Conservation (phyloP, 2,113 vertebrate species). For the Saccopteryx leptura region DNA sequence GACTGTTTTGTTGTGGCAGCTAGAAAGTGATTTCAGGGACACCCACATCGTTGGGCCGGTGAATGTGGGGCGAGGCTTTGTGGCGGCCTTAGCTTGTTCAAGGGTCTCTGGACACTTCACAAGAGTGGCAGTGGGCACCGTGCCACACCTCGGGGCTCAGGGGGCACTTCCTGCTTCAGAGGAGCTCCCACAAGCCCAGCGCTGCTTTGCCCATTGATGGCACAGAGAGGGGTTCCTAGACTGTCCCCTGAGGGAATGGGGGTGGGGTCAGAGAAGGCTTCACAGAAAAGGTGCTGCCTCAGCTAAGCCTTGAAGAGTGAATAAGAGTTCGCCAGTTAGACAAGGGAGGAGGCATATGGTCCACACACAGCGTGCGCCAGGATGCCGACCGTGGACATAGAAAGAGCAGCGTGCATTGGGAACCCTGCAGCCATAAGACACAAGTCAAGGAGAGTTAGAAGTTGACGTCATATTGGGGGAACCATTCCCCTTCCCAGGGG, state of each 20-base stretch:
- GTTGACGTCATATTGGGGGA: background rate
- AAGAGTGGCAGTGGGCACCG: background rate
- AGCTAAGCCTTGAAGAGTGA: background rate
- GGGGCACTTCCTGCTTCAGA: background rate
- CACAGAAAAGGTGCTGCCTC: background rate
- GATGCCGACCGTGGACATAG: fast-evolving
- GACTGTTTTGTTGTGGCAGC: background rate
- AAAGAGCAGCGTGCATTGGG: background rate
- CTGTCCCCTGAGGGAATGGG: background rate
- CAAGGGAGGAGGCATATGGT: background rate
- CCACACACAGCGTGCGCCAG: background rate
- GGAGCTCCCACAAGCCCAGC: background rate
- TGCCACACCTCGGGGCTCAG: too few relatives aligned
- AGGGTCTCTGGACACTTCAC: background rate
- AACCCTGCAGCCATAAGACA: background rate
- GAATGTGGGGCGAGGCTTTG: fast-evolving
- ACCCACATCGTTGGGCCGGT: fast-evolving
- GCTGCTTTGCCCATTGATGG: fast-evolving
- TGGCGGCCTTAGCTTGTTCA: background rate
- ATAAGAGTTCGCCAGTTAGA: background rate
- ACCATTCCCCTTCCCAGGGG: background rate
- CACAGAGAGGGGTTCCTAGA: background rate
- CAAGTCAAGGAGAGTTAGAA: background rate
- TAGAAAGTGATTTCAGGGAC: background rate
- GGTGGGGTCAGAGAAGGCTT: background rate